These are phyloP conservation scores for Tragelaphus oryx DNA, from an alignment of 2,797 vertebrate species.

Conservation along the genomic window DNA sequence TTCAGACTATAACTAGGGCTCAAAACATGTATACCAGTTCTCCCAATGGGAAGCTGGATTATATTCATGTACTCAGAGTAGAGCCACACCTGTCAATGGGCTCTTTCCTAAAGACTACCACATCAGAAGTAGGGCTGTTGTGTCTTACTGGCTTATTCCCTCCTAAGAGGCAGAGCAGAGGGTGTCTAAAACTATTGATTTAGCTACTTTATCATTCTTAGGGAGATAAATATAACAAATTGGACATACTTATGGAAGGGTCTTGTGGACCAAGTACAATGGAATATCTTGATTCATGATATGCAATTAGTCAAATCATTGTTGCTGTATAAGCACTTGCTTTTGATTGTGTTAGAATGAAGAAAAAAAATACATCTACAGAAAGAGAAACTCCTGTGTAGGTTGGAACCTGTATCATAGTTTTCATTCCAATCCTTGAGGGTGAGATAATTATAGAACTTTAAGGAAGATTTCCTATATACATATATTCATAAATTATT, in stretches of 20 bases:
- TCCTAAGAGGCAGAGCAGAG: neutral
- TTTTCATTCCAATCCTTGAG: neutral
- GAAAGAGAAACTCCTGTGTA: neutral
- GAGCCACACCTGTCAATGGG: neutral
- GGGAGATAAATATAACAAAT: neutral
- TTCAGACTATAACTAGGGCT: neutral
- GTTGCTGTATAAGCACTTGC: neutral
- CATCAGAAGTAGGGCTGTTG: neutral
- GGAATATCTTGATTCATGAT: conserved; percentile 1
- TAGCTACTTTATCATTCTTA: neutral
- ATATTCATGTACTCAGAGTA: neutral
- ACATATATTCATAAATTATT: neutral
- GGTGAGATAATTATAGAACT: neutral
- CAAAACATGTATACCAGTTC: neutral
- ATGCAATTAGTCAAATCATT: neutral
- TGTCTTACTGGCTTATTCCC: neutral
- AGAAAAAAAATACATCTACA: neutral
- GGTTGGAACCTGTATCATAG: neutral
- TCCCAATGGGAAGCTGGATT: neutral
- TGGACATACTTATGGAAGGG: neutral
- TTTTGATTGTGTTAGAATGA: neutral
- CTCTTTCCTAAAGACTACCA: neutral
- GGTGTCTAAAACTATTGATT: neutral
- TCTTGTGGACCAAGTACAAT: neutral
- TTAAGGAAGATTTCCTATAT: neutral